These are phyloP conservation scores for Phrynosoma blainvillii DNA, from an alignment of 2,113 vertebrate genomes.

Conservation along the genomic window DNA sequence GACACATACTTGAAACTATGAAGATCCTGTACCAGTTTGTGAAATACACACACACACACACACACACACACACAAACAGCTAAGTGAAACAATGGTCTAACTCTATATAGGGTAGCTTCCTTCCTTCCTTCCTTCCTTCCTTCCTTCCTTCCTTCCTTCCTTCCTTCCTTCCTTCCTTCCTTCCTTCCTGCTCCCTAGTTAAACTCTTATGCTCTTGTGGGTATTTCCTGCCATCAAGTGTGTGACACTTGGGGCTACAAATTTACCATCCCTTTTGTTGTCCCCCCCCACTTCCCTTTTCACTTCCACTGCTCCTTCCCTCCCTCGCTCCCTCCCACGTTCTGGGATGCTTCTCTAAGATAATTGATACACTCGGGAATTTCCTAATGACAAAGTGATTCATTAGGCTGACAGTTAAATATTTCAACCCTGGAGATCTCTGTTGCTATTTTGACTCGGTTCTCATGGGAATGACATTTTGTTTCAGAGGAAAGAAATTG, in stretches of 20 bases:
- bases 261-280: neutral
- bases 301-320: neutral
- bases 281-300: neutral
- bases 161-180: neutral
- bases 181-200: neutral
- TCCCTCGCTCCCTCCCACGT: neutral
- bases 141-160: too few species aligned
- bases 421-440: constrained; percentile 1
- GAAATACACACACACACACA: neutral
- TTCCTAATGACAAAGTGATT: constrained; percentile 7
- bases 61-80: neutral
- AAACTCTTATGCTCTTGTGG: neutral
- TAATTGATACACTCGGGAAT: constrained; percentile 4
- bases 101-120: neutral
- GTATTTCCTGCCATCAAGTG: neutral
- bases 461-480: constrained; percentile 11
- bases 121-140: neutral
- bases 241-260: neutral
- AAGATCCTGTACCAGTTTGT: neutral
- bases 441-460: neutral
- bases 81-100: neutral
- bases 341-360: neutral
- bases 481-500: neutral
- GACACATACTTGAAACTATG: neutral
- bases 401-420: constrained; percentile 27